Percentiles rank a stretch among this genome's conserved stretches.
phyloP scores from a whole-genome alignment of 2,113 vertebrate species.

The Corvus cornix region DNA sequence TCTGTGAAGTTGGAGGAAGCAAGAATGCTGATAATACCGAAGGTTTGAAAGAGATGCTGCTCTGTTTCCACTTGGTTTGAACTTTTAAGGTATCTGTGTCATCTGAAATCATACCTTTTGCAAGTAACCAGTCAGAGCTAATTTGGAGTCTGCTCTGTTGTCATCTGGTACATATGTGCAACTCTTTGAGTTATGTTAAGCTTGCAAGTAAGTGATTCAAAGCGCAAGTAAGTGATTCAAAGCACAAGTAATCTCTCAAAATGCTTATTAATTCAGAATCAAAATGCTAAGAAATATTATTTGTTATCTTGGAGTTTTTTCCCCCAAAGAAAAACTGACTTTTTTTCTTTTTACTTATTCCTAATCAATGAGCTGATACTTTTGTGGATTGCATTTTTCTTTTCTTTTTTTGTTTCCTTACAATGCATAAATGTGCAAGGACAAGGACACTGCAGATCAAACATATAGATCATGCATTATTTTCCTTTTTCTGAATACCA shows the following conservation, averaged over 20 bases:
- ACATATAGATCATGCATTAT: not conserved
- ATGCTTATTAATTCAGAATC: not conserved
- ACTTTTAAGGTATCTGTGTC: not conserved
- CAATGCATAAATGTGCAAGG: not conserved
- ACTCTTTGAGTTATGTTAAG: not conserved
- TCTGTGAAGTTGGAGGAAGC: not conserved
- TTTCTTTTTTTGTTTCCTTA: not conserved
- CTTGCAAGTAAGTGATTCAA: not conserved
- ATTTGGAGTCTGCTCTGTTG: not conserved
- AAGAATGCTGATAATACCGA: not conserved
- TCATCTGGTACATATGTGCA: not conserved
- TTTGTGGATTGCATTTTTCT: not conserved
- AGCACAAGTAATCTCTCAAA: not conserved
- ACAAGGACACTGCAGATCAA: not conserved
- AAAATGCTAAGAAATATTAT: not conserved
- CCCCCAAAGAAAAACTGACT: not conserved
- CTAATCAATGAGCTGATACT: not conserved
- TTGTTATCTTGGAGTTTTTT: rapidly evolving
- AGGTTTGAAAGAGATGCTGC: not conserved
- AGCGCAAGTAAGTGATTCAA: not conserved
- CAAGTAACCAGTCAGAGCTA: not conserved
- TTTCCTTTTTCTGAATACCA: not conserved
- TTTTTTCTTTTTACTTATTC: not conserved
- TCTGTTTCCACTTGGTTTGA: not conserved
- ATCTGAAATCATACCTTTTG: not conserved